These are phyloP conservation scores for Grammomys surdaster DNA, from an alignment of 2,113 vertebrate genomes.

Conservation along the genomic window DNA sequence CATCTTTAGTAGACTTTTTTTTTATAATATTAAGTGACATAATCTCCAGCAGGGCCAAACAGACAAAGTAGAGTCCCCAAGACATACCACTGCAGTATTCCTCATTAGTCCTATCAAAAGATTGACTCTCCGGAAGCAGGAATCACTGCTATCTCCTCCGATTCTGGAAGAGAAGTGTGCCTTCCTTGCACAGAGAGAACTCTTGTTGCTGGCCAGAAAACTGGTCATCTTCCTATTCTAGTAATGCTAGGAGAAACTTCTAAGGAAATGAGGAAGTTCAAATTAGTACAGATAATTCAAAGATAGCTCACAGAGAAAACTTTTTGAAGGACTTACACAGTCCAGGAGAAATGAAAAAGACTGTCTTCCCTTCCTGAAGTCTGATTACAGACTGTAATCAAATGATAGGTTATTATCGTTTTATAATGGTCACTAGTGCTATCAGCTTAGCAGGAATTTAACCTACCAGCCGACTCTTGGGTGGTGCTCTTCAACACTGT, in stretches of 20 bases:
- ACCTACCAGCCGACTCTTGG: neutral
- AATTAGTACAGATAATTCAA: neutral
- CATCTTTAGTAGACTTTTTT: neutral
- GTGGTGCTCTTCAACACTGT: neutral
- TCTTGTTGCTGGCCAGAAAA: neutral
- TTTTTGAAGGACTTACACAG: neutral
- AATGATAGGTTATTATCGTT: neutral
- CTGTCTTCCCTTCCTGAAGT: neutral
- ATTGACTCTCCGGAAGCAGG: neutral
- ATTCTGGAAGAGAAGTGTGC: neutral
- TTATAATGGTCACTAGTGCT: neutral
- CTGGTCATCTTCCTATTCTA: neutral
- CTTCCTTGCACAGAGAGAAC: neutral
- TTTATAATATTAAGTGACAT: neutral
- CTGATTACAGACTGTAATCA: neutral
- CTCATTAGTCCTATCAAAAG: neutral
- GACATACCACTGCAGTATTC: neutral
- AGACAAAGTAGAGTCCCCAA: neutral
- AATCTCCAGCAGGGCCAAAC: neutral
- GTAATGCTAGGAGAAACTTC: neutral
- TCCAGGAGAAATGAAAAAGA: neutral
- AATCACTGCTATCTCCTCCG: neutral
- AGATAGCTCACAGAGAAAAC: neutral
- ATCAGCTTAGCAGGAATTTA: neutral
- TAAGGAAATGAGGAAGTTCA: conserved; percentile 45